Percentiles rank a stretch among this genome's conserved stretches.
These are phyloP conservation scores for Motacilla alba DNA, from an alignment of 2,113 vertebrate genomes.

Conservation along the genomic window DNA sequence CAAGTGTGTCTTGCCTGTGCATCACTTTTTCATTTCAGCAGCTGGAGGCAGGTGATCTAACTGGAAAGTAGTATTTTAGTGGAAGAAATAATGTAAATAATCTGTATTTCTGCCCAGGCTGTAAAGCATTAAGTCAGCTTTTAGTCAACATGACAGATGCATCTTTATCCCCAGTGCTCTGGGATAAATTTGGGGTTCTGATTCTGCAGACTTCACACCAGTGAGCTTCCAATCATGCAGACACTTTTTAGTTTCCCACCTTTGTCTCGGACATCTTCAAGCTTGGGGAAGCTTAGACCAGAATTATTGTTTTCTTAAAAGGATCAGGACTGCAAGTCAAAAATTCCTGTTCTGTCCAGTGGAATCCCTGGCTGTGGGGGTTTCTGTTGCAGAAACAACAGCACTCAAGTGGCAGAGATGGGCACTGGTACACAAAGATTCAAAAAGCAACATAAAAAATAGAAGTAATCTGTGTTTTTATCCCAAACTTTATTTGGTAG, in stretches of 20 bases:
- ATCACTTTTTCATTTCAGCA: neutral
- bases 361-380: neutral
- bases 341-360: neutral
- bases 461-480: neutral
- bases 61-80: neutral
- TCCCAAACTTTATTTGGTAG: neutral
- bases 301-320: neutral
- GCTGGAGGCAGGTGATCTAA: neutral
- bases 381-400: neutral
- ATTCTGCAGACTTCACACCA: neutral
- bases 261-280: neutral
- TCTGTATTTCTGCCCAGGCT: neutral
- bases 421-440: neutral
- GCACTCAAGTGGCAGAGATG: neutral
- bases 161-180: neutral
- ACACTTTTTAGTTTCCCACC: neutral
- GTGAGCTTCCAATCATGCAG: neutral
- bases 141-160: neutral
- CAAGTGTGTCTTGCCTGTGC: fast-evolving
- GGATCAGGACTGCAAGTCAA: neutral
- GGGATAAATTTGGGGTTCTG: neutral
- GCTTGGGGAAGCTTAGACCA: neutral
- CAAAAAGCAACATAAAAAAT: neutral
- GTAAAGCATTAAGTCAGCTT: neutral
- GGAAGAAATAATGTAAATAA: neutral